phyloP scores from a whole-genome alignment of 1,140 invertebrate species.

The Sycophila sp. region DNA sequence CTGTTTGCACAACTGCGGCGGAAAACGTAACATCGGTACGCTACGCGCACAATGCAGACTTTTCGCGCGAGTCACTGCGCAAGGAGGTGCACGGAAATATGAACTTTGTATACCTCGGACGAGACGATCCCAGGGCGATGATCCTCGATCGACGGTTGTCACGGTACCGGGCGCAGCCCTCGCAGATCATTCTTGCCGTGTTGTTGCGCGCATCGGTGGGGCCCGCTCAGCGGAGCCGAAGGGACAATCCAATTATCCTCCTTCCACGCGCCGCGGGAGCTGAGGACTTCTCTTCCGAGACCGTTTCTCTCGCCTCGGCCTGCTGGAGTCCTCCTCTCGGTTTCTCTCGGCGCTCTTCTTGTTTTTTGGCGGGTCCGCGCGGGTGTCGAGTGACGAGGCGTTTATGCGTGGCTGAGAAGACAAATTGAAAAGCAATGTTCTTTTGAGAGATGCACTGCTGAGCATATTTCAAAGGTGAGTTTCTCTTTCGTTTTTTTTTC shows the following conservation, averaged over 20 bases:
- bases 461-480: no score
- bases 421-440: not conserved
- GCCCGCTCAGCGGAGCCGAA: no score
- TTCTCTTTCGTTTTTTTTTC: not conserved
- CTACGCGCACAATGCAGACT: no score
- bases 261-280: no score
- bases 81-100: not conserved
- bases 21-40: no score
- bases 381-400: not conserved
- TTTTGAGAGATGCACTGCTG: not conserved
- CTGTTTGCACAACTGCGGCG: no score
- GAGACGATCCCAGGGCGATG: not conserved
- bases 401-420: not conserved
- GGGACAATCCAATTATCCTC: constrained; percentile 5
- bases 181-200: constrained; percentile 15
- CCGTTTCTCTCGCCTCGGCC: not conserved
- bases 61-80: no score
- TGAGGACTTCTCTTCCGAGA: no score
- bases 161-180: constrained; percentile 9
- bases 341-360: no score
- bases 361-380: no score
- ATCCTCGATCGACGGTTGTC: constrained; percentile 9
- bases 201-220: constrained; percentile 9
- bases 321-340: no score
- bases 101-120: constrained; percentile 12